Conservation (phyloP, 2,113 vertebrate species). For the Isichthys henryi region DNA sequence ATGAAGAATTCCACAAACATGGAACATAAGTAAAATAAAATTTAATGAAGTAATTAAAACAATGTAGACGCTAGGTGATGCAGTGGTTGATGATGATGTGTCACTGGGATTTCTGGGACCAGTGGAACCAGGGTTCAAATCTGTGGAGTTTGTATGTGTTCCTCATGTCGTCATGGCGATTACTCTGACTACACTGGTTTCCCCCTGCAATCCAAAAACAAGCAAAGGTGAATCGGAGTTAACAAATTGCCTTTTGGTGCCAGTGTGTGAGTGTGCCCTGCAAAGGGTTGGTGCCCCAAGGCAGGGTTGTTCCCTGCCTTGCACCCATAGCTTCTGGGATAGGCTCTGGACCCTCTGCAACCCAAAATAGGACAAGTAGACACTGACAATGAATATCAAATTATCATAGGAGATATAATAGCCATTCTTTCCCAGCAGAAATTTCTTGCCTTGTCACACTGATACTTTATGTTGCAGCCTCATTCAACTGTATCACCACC, state of each 20-base stretch:
- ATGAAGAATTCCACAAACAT: neutral
- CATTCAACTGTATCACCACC: neutral
- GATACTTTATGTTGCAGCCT: neutral
- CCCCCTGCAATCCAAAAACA: neutral
- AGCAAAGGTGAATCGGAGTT: neutral
- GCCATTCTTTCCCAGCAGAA: neutral
- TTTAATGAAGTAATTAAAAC: too few relatives aligned
- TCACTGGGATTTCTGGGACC: neutral
- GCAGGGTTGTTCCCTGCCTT: too few relatives aligned
- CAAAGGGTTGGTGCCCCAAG: too few relatives aligned
- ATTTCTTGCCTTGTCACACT: neutral
- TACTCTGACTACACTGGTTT: neutral
- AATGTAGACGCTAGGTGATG: neutral
- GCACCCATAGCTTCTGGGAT: too few relatives aligned
- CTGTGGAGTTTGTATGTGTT: neutral
- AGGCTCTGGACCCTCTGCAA: neutral
- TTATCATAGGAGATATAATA: neutral
- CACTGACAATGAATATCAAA: neutral
- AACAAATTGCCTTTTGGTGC: neutral
- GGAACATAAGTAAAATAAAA: neutral
- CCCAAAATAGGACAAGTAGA: neutral
- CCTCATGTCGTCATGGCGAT: neutral
- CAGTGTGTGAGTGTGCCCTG: too few relatives aligned
- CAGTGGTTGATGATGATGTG: neutral
- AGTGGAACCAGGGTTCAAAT: neutral